Conservation (phyloP, 2,113 vertebrate genomes). For the Silurus meridionalis region DNA sequence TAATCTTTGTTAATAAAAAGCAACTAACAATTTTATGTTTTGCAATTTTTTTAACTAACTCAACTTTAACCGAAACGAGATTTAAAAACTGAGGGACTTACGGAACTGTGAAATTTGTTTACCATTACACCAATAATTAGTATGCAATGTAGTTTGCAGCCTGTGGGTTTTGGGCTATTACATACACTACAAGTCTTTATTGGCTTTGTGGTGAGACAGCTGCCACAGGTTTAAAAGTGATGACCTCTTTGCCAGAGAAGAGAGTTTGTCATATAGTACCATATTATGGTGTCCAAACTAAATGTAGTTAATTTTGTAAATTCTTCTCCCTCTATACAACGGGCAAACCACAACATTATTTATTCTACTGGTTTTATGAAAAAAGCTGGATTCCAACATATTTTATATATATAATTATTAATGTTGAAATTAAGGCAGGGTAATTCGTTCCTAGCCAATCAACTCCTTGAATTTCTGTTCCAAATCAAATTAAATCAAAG, state of each 20-base stretch:
- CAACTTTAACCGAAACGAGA: too few species aligned
- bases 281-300: not conserved
- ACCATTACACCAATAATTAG: not conserved
- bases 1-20: too few species aligned
- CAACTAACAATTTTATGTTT: too few species aligned
- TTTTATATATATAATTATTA: not conserved
- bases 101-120: too few species aligned
- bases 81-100: too few species aligned
- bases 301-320: not conserved
- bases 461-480: not conserved
- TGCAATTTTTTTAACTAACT: too few species aligned
- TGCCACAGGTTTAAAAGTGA: not conserved
- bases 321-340: not conserved
- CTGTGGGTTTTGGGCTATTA: not conserved
- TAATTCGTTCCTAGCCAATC: not conserved
- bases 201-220: not conserved
- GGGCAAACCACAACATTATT: not conserved
- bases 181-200: not conserved
- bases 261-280: constrained; percentile 9
- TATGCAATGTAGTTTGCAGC: not conserved
- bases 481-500: not conserved
- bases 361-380: not conserved
- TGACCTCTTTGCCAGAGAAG: not conserved
- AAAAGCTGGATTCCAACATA: not conserved
- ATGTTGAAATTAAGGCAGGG: not conserved